Conservation (phyloP, 2,888 invertebrate species). For the Sarcophaga rosellei region DNA sequence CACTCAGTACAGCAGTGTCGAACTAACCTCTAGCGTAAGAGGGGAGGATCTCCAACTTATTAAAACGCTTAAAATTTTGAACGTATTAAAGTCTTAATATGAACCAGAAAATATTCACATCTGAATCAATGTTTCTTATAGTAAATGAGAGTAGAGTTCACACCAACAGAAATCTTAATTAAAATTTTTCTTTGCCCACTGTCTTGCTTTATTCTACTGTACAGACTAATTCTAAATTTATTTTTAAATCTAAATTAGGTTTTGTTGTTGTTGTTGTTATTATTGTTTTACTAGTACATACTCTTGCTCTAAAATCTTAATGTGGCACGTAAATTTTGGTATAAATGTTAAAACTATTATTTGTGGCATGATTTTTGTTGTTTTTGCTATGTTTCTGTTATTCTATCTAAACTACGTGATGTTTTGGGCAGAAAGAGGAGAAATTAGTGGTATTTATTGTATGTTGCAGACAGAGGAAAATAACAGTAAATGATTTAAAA, state of each 20-base stretch:
- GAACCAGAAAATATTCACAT: no score
- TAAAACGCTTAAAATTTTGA: no score
- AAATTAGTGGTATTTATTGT: neutral
- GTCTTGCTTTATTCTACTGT: constrained; percentile 12
- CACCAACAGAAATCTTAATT: no score
- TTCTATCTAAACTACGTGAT: constrained; percentile 20
- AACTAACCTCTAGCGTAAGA: no score
- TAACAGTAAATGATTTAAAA: neutral
- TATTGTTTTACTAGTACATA: neutral
- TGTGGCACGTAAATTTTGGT: constrained; percentile 64
- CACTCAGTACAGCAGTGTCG: no score
- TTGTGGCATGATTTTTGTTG: neutral
- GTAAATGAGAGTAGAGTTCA: no score
- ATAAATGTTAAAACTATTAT: constrained; percentile 23
- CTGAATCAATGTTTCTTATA: no score
- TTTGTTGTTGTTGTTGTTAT: neutral
- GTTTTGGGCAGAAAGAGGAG: neutral
- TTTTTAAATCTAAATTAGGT: constrained; percentile 26
- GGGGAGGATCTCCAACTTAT: no score
- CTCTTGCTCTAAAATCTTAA: constrained; percentile 55
- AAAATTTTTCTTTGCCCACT: constrained; percentile 10
- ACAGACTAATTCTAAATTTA: neutral
- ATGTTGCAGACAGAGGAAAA: neutral
- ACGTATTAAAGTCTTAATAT: no score
- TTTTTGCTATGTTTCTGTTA: constrained; percentile 13